Percentiles rank a stretch among this genome's conserved stretches.
Conservation (phyloP, 2,113 vertebrate genomes). For the Abramis brama region DNA sequence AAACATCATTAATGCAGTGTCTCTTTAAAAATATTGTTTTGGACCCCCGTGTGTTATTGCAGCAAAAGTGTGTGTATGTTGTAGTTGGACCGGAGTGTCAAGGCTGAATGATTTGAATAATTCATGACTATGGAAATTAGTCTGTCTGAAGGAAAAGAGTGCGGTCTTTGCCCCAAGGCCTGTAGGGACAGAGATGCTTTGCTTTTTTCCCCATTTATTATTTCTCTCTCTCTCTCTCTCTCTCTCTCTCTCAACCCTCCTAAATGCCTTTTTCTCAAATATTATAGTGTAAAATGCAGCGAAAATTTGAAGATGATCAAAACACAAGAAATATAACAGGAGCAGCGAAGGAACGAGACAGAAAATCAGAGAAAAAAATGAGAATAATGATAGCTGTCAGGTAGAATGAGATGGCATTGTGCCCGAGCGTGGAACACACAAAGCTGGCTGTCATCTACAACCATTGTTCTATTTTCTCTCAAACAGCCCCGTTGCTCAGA, state of each 20-base stretch:
- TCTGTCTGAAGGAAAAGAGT: slow-evolving; percentile 48
- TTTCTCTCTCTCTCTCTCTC: not conserved
- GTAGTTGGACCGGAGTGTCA: slow-evolving; percentile 34
- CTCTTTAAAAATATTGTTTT: slow-evolving; percentile 24
- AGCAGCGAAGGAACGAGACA: not conserved
- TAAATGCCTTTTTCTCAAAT: not conserved
- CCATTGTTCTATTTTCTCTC: slow-evolving; percentile 49
- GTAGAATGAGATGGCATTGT: slow-evolving; percentile 37
- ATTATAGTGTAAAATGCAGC: not conserved
- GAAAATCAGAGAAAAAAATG: not conserved
- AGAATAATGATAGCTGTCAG: slow-evolving; percentile 56
- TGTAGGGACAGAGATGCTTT: slow-evolving; percentile 46
- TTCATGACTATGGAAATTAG: slow-evolving; percentile 57
- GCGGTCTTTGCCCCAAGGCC: slow-evolving; percentile 46
- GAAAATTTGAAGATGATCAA: not conserved
- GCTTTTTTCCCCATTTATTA: not conserved
- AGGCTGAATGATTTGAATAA: slow-evolving; percentile 54
- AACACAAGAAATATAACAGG: slow-evolving; percentile 13
- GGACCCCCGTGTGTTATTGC: slow-evolving; percentile 12
- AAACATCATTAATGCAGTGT: slow-evolving; percentile 39
- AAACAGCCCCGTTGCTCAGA: slow-evolving; percentile 24
- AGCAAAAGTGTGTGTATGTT: slow-evolving; percentile 36
- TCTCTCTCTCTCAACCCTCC: not conserved
- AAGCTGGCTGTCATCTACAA: slow-evolving; percentile 48
- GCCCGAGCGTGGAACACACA: slow-evolving; percentile 38